A percentile compares a stretch with the other conserved stretches of the same genome.
phyloP scores from a whole-genome alignment of 1,140 invertebrate species.

The Mercenaria mercenaria region DNA sequence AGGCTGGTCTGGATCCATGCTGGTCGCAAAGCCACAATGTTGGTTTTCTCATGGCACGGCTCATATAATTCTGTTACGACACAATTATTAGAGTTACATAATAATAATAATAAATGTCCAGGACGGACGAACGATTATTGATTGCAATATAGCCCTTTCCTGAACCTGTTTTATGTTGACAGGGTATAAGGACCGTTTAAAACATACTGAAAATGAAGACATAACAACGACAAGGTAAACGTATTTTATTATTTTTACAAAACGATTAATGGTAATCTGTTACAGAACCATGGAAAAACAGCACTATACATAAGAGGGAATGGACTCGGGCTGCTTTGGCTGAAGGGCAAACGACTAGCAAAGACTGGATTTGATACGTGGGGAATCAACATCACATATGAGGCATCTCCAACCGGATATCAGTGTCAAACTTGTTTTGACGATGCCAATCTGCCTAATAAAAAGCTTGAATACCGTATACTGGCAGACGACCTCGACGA shows the following conservation, averaged over 20 bases:
- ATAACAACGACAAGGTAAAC: background rate
- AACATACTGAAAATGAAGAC: background rate
- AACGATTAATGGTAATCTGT: background rate
- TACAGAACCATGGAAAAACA: background rate
- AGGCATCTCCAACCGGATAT: slow-evolving; percentile 12
- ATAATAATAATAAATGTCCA: too few species aligned
- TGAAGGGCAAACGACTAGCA: slow-evolving; percentile 1
- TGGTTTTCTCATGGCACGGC: too few species aligned
- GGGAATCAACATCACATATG: slow-evolving; percentile 21
- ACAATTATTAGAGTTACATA: too few species aligned
- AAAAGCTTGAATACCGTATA: slow-evolving; percentile 34
- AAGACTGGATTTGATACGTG: slow-evolving; percentile 33
- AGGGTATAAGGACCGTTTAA: background rate
- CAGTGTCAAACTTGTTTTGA: slow-evolving; percentile 10
- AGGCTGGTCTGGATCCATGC: too few species aligned
- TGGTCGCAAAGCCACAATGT: too few species aligned
- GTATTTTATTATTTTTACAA: too few species aligned
- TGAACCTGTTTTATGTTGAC: background rate
- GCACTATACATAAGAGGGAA: slow-evolving; percentile 27
- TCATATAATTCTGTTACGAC: too few species aligned
- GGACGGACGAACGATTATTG: too few species aligned
- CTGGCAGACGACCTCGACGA: background rate
- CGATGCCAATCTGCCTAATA: background rate
- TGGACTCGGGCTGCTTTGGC: slow-evolving; percentile 37
- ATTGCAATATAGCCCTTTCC: background rate